Conservation (phyloP, 2,113 vertebrate genomes). For the Scophthalmus maximus region DNA sequence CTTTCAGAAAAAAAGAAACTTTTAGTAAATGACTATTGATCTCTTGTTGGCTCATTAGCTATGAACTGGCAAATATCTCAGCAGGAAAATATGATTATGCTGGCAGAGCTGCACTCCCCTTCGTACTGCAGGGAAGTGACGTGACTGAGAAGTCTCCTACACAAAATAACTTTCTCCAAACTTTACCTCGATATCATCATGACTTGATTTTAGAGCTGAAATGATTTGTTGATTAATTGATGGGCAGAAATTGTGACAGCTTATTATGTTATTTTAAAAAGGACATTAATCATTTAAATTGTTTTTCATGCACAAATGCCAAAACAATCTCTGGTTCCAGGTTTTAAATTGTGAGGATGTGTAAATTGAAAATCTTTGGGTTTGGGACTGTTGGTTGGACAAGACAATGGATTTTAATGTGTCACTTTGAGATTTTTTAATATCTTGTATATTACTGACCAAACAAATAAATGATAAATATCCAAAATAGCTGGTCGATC, state of each 20-base stretch:
- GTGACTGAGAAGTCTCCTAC: neutral
- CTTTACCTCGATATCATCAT: neutral
- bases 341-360: neutral
- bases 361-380: neutral
- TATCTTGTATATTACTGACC: too few species aligned
- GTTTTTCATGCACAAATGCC: neutral
- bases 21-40: constrained; percentile 34
- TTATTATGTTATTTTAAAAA: neutral
- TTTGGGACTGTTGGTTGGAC: neutral
- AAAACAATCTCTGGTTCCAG: too few species aligned
- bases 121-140: neutral
- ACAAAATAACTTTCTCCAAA: neutral
- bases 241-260: neutral
- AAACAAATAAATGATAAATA: too few species aligned
- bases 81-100: neutral
- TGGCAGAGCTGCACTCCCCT: neutral
- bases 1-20: neutral
- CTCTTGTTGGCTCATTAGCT: constrained; percentile 1
- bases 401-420: too few species aligned
- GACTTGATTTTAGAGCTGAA: neutral
- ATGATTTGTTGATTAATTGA: neutral
- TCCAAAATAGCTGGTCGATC: too few species aligned
- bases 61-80: constrained; percentile 5
- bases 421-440: too few species aligned
- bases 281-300: neutral